Evolutionary conservation across 2,113 vertebrate genomes (phyloP).

Genomic region (Thymallus thymallus): DNA sequence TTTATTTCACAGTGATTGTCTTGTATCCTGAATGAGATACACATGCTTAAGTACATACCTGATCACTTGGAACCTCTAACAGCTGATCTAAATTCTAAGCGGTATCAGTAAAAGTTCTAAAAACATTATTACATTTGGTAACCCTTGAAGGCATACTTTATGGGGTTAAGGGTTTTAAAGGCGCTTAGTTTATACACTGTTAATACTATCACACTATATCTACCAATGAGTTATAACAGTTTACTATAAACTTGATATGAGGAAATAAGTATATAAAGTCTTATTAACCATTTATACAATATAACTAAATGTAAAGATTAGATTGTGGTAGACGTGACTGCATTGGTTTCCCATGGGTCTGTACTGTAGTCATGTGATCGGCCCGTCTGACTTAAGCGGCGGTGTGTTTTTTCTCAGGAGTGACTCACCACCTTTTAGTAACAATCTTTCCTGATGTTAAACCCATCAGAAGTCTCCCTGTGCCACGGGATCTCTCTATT

Average conservation of each 20-base stretch:
- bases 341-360: constrained; percentile 69
- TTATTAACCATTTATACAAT: no score
- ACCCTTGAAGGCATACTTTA: no score
- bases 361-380: constrained; percentile 65
- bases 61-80: background rate
- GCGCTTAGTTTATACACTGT: no score
- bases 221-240: no score
- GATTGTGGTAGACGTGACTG: background rate
- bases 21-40: constrained; percentile 24
- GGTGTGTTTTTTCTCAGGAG: constrained; percentile 66
- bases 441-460: constrained; percentile 75
- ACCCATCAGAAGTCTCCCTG: constrained; percentile 69
- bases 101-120: background rate
- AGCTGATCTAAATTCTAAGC: background rate
- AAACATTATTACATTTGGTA: no score
- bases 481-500: constrained; percentile 69
- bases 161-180: no score
- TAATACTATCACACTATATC: no score
- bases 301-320: no score
- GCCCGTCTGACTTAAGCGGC: constrained; percentile 26
- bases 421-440: constrained; percentile 66
- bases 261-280: no score
- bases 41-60: background rate
- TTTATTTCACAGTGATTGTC: constrained; percentile 72
- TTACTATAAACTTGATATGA: no score